Evolutionary conservation across 1,140 invertebrate species (phyloP).

Genomic region (Meloidogyne hapla): DNA sequence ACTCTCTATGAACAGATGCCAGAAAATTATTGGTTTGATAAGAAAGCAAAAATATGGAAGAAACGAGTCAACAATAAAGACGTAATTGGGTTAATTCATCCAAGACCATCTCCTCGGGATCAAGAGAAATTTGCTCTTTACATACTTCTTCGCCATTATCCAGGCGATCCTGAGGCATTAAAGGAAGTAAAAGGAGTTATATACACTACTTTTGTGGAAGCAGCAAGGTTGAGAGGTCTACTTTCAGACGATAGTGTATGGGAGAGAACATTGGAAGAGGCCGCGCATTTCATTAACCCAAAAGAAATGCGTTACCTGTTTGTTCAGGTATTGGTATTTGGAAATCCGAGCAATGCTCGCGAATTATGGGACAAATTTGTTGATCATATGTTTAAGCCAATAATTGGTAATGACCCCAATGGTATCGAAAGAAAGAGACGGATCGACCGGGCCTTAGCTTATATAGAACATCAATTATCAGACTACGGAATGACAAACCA

Average conservation of each 20-base stretch:
- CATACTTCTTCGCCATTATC: background rate
- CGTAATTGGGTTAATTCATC: no score
- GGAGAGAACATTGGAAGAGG: background rate
- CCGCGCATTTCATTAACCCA: background rate
- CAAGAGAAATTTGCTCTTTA: background rate
- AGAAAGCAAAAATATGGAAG: no score
- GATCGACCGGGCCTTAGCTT: background rate
- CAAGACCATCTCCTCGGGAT: background rate
- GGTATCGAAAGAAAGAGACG: background rate
- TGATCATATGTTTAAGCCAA: background rate
- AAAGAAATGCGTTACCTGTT: background rate
- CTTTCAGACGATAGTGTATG: background rate
- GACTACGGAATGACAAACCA: background rate
- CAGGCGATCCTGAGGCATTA: background rate
- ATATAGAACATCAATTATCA: background rate
- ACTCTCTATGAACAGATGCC: no score
- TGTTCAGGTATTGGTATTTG: background rate
- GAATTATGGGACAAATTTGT: background rate
- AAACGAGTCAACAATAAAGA: no score
- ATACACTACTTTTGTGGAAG: background rate
- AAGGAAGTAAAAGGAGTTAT: background rate
- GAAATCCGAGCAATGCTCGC: background rate
- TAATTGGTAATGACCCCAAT: background rate
- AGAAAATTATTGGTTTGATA: no score
- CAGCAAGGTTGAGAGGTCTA: conserved; percentile 1